Evolutionary conservation across 2,888 invertebrate genomes (phyloP).

Genomic region (Rapana venosa): DNA sequence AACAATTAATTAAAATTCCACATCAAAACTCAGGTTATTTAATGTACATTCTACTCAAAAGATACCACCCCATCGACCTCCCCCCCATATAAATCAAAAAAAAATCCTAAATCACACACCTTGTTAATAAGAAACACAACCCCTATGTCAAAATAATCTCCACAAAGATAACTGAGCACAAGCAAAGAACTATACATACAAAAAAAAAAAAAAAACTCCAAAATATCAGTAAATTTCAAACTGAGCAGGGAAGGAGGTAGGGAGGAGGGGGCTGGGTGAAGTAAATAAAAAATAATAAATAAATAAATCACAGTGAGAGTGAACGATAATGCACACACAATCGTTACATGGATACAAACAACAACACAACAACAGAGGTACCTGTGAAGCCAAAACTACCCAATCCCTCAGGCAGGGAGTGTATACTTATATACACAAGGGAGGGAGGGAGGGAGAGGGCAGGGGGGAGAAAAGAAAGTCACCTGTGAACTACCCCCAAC

Average conservation of each 20-base stretch:
- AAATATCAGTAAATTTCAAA: background rate
- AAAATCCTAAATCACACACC: no score
- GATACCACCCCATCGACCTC: no score
- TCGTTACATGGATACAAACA: background rate
- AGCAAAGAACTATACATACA: no score
- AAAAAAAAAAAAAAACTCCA: background rate
- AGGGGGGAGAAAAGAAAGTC: background rate
- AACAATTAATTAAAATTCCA: no score
- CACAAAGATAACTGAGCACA: background rate
- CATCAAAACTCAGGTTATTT: no score
- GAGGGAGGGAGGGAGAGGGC: background rate
- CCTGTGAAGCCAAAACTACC: background rate
- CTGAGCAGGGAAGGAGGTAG: background rate
- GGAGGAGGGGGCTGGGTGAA: background rate
- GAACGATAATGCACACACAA: background rate
- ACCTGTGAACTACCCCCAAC: constrained; percentile 19
- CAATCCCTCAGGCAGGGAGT: no score
- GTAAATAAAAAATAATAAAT: background rate
- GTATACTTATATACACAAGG: no score
- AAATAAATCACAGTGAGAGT: constrained; percentile 14
- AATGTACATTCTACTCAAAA: no score
- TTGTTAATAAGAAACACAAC: background rate
- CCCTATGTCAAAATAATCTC: no score
- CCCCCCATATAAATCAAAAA: no score
- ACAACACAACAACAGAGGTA: background rate